These are phyloP conservation scores for Strix occidentalis DNA, from an alignment of 2,797 vertebrate genomes.

Conservation along the genomic window DNA sequence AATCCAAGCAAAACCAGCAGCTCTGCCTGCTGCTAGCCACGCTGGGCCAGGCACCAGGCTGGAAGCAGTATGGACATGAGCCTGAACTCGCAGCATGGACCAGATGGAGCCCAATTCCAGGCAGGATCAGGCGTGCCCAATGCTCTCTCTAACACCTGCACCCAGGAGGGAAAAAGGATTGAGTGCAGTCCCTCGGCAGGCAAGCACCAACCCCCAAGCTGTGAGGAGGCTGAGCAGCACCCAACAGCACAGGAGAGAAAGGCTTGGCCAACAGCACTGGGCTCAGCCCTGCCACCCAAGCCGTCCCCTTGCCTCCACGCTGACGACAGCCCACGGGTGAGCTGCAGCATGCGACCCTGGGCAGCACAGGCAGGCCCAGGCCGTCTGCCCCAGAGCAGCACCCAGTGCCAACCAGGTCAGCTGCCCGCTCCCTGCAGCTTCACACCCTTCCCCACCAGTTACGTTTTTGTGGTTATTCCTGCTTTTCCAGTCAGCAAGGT, in stretches of 20 bases:
- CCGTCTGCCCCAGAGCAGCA: not conserved
- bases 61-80: not conserved
- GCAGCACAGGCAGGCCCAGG: not conserved
- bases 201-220: not conserved
- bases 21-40: not conserved
- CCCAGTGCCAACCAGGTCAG: not conserved
- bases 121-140: not conserved
- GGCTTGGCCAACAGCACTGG: accelerated
- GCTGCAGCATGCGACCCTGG: accelerated
- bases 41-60: not conserved
- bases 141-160: not conserved
- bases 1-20: not conserved
- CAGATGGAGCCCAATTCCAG: not conserved
- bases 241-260: not conserved
- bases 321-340: accelerated
- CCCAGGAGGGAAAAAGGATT: not conserved
- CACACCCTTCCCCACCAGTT: not conserved
- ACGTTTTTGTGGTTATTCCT: not conserved
- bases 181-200: not conserved
- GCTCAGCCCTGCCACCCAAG: not conserved
- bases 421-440: not conserved
- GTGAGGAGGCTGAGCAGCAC: not conserved
- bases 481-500: conserved; percentile 29
- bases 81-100: not conserved
- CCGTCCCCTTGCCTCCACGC: not conserved